A percentile compares a stretch with the other conserved stretches of the same genome.
These are phyloP conservation scores for Stegana nigrithorax DNA, from an alignment of 2,888 invertebrate species.

Conservation along the genomic window DNA sequence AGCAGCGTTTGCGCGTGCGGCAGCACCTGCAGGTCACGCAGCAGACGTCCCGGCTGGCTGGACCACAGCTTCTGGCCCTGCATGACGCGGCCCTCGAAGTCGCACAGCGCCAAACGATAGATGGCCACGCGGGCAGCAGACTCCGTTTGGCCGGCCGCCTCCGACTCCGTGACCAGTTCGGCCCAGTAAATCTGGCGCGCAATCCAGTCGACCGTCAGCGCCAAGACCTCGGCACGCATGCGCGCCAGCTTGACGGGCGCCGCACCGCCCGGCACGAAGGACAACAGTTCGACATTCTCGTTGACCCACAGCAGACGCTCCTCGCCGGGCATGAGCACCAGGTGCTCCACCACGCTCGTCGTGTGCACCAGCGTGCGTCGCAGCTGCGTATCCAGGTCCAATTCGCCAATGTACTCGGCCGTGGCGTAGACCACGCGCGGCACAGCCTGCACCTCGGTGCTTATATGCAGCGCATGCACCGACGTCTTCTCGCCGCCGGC, in stretches of 20 bases:
- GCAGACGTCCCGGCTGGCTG: constrained; percentile 72
- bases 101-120: constrained; percentile 76
- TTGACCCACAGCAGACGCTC: constrained; percentile 86
- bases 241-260: constrained; percentile 71
- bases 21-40: constrained; percentile 79
- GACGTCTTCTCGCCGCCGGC: constrained; percentile 76
- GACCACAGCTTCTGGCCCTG: constrained; percentile 71
- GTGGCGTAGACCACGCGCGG: constrained; percentile 83
- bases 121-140: constrained; percentile 70
- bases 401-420: constrained; percentile 77
- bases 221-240: constrained; percentile 73
- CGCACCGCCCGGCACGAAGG: constrained; percentile 50
- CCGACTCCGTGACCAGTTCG: constrained; percentile 73
- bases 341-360: constrained; percentile 75
- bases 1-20: constrained; percentile 80
- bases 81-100: constrained; percentile 71
- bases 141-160: too few relatives aligned
- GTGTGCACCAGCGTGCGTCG: constrained; percentile 74
- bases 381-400: constrained; percentile 80
- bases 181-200: constrained; percentile 86
- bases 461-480: constrained; percentile 75
- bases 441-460: constrained; percentile 81
- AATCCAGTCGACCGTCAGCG: constrained; percentile 89
- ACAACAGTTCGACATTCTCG: constrained; percentile 66
- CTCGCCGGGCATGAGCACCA: constrained; percentile 75